Conservation (phyloP, 2,797 vertebrate genomes). For the Falco concolor region DNA sequence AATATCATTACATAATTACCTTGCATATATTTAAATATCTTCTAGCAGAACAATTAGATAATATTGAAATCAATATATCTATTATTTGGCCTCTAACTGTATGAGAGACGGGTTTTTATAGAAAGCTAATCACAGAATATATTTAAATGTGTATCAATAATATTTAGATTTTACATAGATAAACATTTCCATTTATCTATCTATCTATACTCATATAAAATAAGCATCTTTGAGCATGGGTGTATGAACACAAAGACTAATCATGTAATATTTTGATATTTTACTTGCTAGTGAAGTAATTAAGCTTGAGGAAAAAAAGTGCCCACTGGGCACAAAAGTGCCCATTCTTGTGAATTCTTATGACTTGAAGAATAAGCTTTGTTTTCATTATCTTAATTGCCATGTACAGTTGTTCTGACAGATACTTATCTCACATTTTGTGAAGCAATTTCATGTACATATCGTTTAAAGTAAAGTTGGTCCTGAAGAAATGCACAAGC, state of each 20-base stretch:
- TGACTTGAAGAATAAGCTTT: not conserved
- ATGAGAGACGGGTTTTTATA: rapidly evolving
- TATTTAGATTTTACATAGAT: not conserved
- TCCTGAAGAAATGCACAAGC: not conserved
- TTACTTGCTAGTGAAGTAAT: not conserved
- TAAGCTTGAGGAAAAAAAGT: not conserved
- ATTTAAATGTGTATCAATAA: not conserved
- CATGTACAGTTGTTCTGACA: not conserved
- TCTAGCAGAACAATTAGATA: not conserved
- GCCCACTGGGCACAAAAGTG: not conserved
- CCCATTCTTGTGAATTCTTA: not conserved
- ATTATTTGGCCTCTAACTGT: not conserved
- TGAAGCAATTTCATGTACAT: not conserved
- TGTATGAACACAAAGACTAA: not conserved
- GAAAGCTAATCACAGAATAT: not conserved
- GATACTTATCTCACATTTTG: not conserved
- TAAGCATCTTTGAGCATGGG: not conserved
- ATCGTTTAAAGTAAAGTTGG: not conserved
- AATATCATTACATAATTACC: not conserved
- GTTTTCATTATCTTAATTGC: not conserved
- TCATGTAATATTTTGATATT: not conserved
- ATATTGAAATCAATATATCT: not conserved
- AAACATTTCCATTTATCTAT: not conserved
- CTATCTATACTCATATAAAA: not conserved
- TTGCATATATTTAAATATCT: not conserved